Conservation (phyloP, 2,797 vertebrate species). For the Hippocampus kuda region DNA sequence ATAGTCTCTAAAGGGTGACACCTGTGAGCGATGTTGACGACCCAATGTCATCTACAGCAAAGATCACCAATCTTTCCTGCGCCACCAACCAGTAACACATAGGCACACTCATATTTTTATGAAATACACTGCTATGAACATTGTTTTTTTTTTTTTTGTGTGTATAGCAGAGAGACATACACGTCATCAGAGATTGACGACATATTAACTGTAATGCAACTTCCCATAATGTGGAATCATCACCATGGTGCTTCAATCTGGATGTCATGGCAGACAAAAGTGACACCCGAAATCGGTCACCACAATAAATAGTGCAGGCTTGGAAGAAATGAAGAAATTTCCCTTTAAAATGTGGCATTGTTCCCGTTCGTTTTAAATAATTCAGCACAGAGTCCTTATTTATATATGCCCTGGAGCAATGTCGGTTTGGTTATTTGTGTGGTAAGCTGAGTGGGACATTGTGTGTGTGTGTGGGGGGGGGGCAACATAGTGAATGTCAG, state of each 20-base stretch:
- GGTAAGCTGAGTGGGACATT: too few species aligned
- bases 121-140: too few species aligned
- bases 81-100: too few species aligned
- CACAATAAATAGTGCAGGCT: neutral
- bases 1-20: too few species aligned
- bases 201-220: neutral
- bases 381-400: too few species aligned
- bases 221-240: neutral
- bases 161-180: neutral
- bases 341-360: too few species aligned
- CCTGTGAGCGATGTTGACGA: neutral
- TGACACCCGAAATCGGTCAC: neutral
- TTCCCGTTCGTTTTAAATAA: too few species aligned
- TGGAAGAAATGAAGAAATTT: neutral
- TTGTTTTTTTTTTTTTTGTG: neutral
- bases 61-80: neutral
- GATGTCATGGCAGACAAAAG: neutral
- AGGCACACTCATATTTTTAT: too few species aligned
- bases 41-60: neutral
- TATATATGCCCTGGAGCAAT: too few species aligned
- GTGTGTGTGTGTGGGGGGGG: too few species aligned
- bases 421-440: too few species aligned
- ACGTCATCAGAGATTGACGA: neutral
- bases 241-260: neutral
- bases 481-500: too few species aligned